Percentiles rank a stretch among this genome's conserved stretches.
Conservation (phyloP, 2,113 vertebrate species). For the Puffinus mauretanicus region DNA sequence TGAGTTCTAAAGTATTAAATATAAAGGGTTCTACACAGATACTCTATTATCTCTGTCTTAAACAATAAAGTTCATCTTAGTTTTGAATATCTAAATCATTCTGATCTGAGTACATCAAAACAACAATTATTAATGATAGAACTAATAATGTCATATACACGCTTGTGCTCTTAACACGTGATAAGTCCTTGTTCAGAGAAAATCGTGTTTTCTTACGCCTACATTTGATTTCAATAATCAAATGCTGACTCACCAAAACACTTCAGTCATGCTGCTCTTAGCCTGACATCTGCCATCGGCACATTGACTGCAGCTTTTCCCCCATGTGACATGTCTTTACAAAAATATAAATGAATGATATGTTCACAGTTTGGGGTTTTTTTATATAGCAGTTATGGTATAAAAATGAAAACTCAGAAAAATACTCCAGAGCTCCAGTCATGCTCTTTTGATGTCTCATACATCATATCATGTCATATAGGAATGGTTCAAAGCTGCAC, state of each 20-base stretch:
- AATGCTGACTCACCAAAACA: conserved; percentile 41
- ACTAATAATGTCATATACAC: background rate
- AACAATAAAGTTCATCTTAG: background rate
- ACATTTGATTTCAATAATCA: conserved; percentile 20
- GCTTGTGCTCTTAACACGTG: background rate
- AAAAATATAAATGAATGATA: background rate
- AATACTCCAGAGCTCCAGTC: background rate
- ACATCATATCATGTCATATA: background rate
- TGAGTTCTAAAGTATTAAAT: background rate
- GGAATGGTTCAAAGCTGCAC: background rate
- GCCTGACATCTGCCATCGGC: background rate
- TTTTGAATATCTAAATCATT: background rate
- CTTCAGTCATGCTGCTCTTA: conserved; percentile 25
- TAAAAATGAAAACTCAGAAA: background rate
- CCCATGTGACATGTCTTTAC: background rate
- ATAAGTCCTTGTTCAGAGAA: background rate
- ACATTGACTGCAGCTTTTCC: conserved; percentile 3
- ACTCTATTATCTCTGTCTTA: background rate
- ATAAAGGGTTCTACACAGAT: background rate
- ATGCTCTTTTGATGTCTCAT: background rate
- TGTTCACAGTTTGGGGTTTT: background rate
- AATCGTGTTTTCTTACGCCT: background rate
- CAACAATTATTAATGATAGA: background rate
- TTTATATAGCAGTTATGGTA: background rate
- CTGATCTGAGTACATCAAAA: background rate